phyloP scores from a whole-genome alignment of 2,888 invertebrate species.

The Pteria penguin region DNA sequence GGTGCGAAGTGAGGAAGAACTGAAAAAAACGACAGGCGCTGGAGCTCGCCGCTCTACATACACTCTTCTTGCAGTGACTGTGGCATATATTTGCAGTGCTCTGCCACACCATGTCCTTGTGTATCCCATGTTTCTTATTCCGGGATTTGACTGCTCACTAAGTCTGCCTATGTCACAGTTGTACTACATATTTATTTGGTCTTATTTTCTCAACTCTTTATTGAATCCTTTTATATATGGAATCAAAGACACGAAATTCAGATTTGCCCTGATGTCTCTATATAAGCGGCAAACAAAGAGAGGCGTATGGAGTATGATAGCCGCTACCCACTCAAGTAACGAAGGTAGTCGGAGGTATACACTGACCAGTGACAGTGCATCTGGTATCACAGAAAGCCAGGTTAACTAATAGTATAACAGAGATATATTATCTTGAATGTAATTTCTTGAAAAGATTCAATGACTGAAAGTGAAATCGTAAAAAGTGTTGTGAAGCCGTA shows the following conservation, averaged over 20 bases:
- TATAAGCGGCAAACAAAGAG: not conserved
- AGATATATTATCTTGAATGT: too few relatives aligned
- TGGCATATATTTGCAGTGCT: conserved; percentile 63
- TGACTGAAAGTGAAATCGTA: too few relatives aligned
- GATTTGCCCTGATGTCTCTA: conserved; percentile 52
- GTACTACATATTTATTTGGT: conserved; percentile 64
- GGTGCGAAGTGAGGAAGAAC: conserved; percentile 6
- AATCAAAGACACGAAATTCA: conserved; percentile 64
- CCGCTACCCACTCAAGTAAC: not conserved
- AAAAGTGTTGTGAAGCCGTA: too few relatives aligned
- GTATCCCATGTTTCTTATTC: conserved; percentile 53
- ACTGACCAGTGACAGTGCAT: too few relatives aligned
- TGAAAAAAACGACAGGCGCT: conserved; percentile 8
- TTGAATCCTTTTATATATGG: conserved; percentile 69
- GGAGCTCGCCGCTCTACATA: conserved; percentile 55
- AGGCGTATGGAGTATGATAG: not conserved
- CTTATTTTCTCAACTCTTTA: conserved; percentile 66
- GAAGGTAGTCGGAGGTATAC: not conserved
- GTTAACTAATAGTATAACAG: too few relatives aligned
- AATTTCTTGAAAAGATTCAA: too few relatives aligned
- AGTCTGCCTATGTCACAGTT: conserved; percentile 45
- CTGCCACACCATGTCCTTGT: conserved; percentile 63
- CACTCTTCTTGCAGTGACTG: conserved; percentile 62
- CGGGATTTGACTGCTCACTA: conserved; percentile 47
- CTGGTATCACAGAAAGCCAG: too few relatives aligned